Conservation (phyloP, 2,797 vertebrate species). For the Periparus ater region DNA sequence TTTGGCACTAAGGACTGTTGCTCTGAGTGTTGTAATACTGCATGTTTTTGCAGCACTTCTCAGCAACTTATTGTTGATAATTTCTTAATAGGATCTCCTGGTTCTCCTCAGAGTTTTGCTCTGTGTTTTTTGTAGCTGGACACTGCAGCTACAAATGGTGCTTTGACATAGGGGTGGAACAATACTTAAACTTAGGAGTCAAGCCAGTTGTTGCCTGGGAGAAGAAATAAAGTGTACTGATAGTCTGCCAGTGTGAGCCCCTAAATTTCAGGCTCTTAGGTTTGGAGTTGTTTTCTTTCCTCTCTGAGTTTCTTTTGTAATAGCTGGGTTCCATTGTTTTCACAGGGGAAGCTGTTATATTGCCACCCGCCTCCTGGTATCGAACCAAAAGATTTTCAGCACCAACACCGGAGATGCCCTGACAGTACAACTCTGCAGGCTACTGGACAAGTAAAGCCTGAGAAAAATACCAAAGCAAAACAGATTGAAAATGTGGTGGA, state of each 20-base stretch:
- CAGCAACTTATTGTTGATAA: rapidly evolving
- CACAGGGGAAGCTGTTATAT: slow-evolving; percentile 92
- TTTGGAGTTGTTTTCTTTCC: not conserved
- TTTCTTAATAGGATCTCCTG: not conserved
- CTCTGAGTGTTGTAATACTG: not conserved
- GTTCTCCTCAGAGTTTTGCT: not conserved
- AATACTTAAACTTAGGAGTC: not conserved
- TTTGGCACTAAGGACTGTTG: not conserved
- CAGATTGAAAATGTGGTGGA: slow-evolving; percentile 94
- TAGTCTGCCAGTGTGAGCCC: not conserved
- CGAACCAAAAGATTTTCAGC: slow-evolving; percentile 84
- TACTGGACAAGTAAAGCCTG: not conserved
- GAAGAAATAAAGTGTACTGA: not conserved
- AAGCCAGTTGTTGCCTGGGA: not conserved
- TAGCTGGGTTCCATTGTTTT: not conserved
- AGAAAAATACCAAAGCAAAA: slow-evolving; percentile 72
- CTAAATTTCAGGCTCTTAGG: not conserved
- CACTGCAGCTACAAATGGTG: not conserved
- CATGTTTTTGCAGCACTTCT: not conserved
- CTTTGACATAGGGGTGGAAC: not conserved
- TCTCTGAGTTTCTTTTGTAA: not conserved
- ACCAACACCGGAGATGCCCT: slow-evolving; percentile 75
- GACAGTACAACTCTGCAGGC: not conserved
- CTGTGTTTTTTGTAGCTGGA: not conserved
- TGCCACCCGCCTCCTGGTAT: slow-evolving; percentile 90